Conservation (phyloP, 2,888 invertebrate species). For the Heliconius hortense region DNA sequence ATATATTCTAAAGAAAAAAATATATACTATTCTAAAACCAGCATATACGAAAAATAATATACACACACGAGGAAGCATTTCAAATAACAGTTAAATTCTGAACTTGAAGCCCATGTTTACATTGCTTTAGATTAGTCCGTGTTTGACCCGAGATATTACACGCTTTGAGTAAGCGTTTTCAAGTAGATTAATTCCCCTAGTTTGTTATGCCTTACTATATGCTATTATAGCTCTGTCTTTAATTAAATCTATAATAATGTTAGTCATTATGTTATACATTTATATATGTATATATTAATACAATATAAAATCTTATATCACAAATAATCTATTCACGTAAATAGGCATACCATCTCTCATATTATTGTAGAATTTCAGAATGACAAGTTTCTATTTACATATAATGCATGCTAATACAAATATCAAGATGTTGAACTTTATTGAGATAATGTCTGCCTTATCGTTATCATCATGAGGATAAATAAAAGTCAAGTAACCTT, state of each 20-base stretch:
- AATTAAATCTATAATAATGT: constrained; percentile 7
- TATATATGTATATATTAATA: no score
- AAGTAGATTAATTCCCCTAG: constrained; percentile 49
- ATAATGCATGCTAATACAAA: no score
- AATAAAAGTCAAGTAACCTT: no score
- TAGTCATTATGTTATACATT: background rate
- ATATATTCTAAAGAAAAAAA: no score
- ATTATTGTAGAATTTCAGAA: no score
- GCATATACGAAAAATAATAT: constrained; percentile 29
- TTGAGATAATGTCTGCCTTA: no score
- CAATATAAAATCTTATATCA: no score
- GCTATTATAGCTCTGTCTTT: constrained; percentile 10
- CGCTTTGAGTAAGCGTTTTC: constrained; percentile 46
- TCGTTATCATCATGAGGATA: no score
- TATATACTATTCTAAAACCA: background rate
- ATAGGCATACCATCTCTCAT: no score
- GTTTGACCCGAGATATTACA: constrained; percentile 58
- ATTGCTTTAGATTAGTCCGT: constrained; percentile 62
- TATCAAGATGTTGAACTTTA: no score
- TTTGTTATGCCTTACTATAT: constrained; percentile 23
- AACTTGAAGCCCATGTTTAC: constrained; percentile 54
- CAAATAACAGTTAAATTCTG: constrained; percentile 43
- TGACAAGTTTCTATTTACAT: no score
- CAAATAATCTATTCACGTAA: no score
- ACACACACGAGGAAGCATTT: constrained; percentile 33